Conservation (phyloP, 2,113 vertebrate species). For the Emydura subglobosa region DNA sequence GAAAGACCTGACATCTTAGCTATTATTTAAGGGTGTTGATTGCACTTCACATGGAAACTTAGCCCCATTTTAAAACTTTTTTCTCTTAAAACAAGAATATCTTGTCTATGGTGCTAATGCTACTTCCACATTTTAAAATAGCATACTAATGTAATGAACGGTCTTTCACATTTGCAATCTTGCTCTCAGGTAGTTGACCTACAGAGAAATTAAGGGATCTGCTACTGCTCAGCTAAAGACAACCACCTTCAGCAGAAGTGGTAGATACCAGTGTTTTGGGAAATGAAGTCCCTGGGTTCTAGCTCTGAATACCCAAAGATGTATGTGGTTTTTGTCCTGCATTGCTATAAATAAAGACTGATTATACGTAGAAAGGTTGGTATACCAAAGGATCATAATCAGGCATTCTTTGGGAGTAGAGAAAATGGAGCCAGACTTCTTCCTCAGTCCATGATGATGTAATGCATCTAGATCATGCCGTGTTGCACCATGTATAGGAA, state of each 20-base stretch:
- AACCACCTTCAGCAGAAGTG: background rate
- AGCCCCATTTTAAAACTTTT: slow-evolving; percentile 27
- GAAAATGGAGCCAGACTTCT: background rate
- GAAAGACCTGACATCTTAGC: slow-evolving; percentile 60
- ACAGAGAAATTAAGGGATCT: background rate
- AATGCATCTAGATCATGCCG: accelerated
- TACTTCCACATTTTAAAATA: slow-evolving; percentile 5
- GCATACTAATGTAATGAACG: accelerated
- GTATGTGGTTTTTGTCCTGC: background rate
- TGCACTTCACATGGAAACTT: slow-evolving; percentile 38
- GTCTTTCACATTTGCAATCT: accelerated
- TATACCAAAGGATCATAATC: background rate
- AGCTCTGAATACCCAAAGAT: background rate
- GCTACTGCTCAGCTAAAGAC: background rate
- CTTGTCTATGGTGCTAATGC: background rate
- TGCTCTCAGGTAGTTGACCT: background rate
- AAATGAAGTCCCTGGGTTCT: background rate
- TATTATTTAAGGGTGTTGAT: slow-evolving; percentile 66
- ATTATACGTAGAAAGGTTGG: background rate
- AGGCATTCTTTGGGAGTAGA: background rate
- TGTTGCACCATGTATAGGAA: accelerated
- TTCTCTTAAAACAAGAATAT: slow-evolving; percentile 31
- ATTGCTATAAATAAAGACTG: background rate
- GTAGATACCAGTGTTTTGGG: background rate
- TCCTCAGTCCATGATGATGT: background rate